Evolutionary conservation across 2,888 invertebrate genomes (phyloP).

Genomic region (Phengaris alcon): DNA sequence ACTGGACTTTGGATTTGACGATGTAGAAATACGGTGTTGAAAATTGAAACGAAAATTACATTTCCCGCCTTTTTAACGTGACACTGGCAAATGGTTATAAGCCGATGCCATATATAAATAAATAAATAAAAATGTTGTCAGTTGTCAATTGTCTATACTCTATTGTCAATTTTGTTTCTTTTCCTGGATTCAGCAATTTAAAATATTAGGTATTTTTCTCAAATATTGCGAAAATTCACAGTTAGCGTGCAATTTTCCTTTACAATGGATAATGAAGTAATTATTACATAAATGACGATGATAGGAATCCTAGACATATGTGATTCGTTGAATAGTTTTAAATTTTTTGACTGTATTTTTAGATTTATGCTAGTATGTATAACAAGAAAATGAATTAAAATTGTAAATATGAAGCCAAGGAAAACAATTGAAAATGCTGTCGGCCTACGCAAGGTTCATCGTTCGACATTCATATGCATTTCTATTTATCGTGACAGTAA

Average conservation of each 20-base stretch:
- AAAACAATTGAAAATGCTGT: slow-evolving; percentile 63
- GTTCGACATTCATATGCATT: slow-evolving; percentile 71
- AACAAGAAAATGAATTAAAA: slow-evolving; percentile 52
- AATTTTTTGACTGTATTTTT: not conserved
- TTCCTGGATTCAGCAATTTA: not conserved
- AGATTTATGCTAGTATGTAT: not conserved
- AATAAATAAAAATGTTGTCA: not conserved
- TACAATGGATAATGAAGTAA: not conserved
- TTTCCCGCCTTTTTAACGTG: too few relatives aligned
- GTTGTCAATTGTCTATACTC: not conserved
- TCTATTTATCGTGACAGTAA: slow-evolving; percentile 60
- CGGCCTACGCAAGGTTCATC: slow-evolving; percentile 72
- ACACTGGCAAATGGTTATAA: too few relatives aligned
- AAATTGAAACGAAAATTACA: too few relatives aligned
- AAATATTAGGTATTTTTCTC: not conserved
- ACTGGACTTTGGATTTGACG: too few relatives aligned
- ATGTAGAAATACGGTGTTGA: too few relatives aligned
- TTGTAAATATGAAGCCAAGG: slow-evolving; percentile 61
- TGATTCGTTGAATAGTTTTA: not conserved
- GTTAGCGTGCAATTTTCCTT: not conserved
- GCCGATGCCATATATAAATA: too few relatives aligned
- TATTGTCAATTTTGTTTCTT: not conserved
- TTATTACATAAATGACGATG: not conserved
- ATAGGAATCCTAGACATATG: not conserved
- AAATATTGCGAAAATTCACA: not conserved